Percentiles rank a stretch among this genome's conserved stretches.
These are phyloP conservation scores for Cynocephalus volans DNA, from an alignment of 2,113 vertebrate species.

Conservation along the genomic window DNA sequence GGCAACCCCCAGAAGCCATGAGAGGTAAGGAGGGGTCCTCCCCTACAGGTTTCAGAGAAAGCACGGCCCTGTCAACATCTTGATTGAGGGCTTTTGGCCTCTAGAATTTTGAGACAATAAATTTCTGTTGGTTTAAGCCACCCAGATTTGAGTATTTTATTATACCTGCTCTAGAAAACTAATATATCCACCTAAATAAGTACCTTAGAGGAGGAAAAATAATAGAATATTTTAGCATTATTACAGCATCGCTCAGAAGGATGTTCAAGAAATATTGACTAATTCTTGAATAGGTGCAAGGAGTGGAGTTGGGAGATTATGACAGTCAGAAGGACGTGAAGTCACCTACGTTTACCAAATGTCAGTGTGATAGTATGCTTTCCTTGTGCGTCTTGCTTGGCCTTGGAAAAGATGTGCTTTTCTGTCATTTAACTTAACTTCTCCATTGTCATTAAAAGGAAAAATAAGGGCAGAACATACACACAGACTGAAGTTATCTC, in stretches of 20 bases:
- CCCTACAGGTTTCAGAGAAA: background rate
- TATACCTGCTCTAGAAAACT: background rate
- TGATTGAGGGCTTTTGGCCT: background rate
- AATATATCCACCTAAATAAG: background rate
- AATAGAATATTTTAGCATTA: background rate
- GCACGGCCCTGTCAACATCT: accelerated
- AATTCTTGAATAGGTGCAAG: too few relatives aligned
- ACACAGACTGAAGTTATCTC: background rate
- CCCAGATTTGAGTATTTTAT: background rate
- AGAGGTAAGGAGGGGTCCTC: background rate
- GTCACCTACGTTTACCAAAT: background rate
- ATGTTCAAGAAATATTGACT: background rate
- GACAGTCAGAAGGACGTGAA: too few relatives aligned
- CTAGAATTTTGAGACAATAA: background rate
- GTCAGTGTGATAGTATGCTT: accelerated
- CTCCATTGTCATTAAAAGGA: background rate
- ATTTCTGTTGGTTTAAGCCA: background rate
- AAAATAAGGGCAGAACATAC: background rate
- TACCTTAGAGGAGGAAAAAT: background rate
- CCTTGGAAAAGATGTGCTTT: background rate
- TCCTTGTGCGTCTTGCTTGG: too few relatives aligned
- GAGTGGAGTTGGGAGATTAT: background rate
- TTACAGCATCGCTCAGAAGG: background rate
- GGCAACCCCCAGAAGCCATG: background rate
- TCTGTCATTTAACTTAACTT: background rate